Percentiles rank a stretch among this genome's conserved stretches.
These are phyloP conservation scores for Leptodactylus fallax DNA, from an alignment of 2,797 vertebrate species.

Conservation along the genomic window DNA sequence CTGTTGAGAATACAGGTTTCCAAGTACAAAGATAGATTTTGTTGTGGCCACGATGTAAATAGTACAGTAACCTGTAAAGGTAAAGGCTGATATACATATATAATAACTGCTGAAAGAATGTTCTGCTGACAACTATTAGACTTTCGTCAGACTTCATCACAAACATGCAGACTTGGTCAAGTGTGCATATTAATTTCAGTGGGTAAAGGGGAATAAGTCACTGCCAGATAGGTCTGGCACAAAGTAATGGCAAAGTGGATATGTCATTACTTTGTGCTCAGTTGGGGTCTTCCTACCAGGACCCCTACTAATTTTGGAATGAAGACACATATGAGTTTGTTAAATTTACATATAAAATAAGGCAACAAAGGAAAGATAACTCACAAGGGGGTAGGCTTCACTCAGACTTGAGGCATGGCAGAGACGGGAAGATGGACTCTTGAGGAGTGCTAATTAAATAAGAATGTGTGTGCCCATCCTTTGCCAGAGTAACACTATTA, in stretches of 20 bases:
- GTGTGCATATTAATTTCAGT: too few species aligned
- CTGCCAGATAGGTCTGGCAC: too few species aligned
- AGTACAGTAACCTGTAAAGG: too few species aligned
- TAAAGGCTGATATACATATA: too few species aligned
- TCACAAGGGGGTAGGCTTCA: conserved; percentile 40
- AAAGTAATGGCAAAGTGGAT: neutral
- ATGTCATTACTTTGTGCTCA: neutral
- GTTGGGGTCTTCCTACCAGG: neutral
- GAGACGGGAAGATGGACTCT: conserved; percentile 8
- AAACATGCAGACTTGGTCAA: too few species aligned
- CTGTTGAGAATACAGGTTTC: too few species aligned
- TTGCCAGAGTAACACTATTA: neutral
- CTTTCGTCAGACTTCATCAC: too few species aligned
- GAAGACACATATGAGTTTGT: neutral
- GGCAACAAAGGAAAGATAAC: conserved; percentile 8
- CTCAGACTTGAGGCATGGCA: neutral
- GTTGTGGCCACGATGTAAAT: too few species aligned
- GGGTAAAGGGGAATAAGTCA: too few species aligned
- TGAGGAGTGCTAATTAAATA: conserved; percentile 10
- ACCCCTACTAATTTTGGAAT: neutral
- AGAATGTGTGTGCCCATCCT: neutral
- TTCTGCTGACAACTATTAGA: too few species aligned
- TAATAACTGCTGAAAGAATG: too few species aligned
- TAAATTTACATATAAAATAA: neutral
- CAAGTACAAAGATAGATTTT: too few species aligned